These are phyloP conservation scores for Apotomis capreana DNA, from an alignment of 2,888 invertebrate species.

Conservation along the genomic window DNA sequence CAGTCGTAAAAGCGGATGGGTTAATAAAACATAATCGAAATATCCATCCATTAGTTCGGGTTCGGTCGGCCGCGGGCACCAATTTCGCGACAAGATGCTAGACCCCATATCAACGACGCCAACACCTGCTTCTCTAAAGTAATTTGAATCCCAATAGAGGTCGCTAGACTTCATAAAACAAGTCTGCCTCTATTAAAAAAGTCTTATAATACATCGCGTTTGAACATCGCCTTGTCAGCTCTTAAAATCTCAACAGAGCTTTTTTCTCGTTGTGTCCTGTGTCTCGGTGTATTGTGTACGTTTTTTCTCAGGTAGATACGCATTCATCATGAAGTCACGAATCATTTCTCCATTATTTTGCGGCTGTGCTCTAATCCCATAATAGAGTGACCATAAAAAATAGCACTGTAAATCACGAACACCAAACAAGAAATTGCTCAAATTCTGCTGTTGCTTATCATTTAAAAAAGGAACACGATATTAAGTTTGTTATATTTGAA, in stretches of 20 bases:
- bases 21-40: slow-evolving; percentile 20
- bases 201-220: background rate
- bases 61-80: slow-evolving; percentile 51
- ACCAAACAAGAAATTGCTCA: slow-evolving; percentile 2
- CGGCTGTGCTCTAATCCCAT: background rate
- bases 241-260: background rate
- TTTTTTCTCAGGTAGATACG: background rate
- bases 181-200: background rate
- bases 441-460: slow-evolving; percentile 1
- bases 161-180: slow-evolving; percentile 4
- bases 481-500: background rate
- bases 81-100: slow-evolving; percentile 53
- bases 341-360: background rate
- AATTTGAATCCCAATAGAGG: slow-evolving; percentile 18
- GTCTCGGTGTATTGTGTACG: background rate
- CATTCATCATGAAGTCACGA: slow-evolving; percentile 2
- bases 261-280: background rate
- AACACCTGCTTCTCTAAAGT: background rate
- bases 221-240: background rate
- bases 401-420: background rate
- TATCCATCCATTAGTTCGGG: slow-evolving; percentile 43
- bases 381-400: slow-evolving; percentile 11
- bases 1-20: slow-evolving; percentile 46
- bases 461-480: background rate
- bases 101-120: slow-evolving; percentile 1